Percentiles rank a stretch among this genome's conserved stretches.
These are phyloP conservation scores for Muntiacus reevesi DNA, from an alignment of 2,113 vertebrate genomes.

Conservation along the genomic window DNA sequence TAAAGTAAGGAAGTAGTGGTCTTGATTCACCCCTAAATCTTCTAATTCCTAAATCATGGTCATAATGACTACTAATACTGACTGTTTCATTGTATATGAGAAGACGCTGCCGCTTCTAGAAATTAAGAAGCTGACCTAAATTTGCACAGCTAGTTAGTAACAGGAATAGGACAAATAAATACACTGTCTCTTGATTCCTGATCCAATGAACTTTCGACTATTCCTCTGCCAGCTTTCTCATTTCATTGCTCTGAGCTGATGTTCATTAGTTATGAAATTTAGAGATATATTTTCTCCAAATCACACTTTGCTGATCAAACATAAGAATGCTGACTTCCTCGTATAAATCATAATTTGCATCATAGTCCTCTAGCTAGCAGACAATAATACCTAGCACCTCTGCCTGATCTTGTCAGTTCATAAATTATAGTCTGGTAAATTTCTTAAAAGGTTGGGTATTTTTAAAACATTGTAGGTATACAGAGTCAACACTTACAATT, in stretches of 20 bases:
- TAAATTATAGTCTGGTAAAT: not conserved
- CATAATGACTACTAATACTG: not conserved
- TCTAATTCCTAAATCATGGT: not conserved
- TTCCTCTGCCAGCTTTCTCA: not conserved
- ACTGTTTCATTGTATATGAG: not conserved
- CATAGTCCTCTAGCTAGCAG: not conserved
- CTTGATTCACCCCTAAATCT: not conserved
- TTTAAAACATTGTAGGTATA: not conserved
- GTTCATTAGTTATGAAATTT: not conserved
- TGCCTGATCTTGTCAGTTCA: not conserved
- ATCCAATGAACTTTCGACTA: not conserved
- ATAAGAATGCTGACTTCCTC: not conserved
- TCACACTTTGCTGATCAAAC: not conserved
- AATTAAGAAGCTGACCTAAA: not conserved
- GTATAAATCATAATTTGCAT: not conserved
- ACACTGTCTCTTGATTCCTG: not conserved
- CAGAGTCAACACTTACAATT: not conserved
- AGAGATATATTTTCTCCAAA: not conserved
- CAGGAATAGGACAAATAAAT: not conserved
- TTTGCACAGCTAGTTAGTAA: not conserved
- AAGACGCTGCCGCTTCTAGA: not conserved
- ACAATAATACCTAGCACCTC: not conserved
- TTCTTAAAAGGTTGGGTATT: not conserved
- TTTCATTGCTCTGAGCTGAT: not conserved
- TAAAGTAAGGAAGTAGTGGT: not conserved